A percentile compares a stretch with the other conserved stretches of the same genome.
Evolutionary conservation across 2,113 vertebrate species (phyloP).

Genomic region (Xenus cinereus): DNA sequence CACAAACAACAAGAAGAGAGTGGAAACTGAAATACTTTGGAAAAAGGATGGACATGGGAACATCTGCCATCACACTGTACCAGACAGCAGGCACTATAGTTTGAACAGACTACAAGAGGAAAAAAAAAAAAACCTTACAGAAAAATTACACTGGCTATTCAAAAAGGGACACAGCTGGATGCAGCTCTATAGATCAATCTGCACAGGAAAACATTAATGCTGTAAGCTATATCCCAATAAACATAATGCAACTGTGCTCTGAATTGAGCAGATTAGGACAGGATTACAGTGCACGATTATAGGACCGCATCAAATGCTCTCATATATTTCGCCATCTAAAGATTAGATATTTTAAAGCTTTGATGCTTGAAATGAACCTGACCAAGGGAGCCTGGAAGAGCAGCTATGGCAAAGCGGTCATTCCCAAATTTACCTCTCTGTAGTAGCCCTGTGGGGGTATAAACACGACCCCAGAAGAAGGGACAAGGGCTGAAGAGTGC

Average conservation of each 20-base stretch:
- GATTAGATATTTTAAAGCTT: constrained; percentile 24
- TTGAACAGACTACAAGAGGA: not conserved
- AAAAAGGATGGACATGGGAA: not conserved
- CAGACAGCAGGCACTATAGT: fast-evolving
- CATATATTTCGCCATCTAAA: not conserved
- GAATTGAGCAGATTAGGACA: not conserved
- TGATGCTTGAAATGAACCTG: not conserved
- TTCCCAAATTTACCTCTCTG: not conserved
- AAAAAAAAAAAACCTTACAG: not conserved
- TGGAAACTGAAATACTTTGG: not conserved
- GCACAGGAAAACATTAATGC: not conserved
- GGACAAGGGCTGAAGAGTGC: not conserved
- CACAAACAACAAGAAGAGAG: not conserved
- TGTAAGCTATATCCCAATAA: not conserved
- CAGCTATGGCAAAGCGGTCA: not conserved
- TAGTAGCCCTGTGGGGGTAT: fast-evolving
- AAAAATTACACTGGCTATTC: fast-evolving
- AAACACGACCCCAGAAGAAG: fast-evolving
- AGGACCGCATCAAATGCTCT: not conserved
- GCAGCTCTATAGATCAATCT: not conserved
- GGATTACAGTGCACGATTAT: constrained; percentile 23
- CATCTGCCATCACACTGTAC: not conserved
- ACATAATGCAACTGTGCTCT: not conserved
- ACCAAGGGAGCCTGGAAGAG: not conserved
- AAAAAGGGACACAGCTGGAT: not conserved